Evolutionary conservation across 2,888 invertebrate species (phyloP), one percentile per base, ranked within the genome.

Genomic region (Acrobasis consociella): DNA sequence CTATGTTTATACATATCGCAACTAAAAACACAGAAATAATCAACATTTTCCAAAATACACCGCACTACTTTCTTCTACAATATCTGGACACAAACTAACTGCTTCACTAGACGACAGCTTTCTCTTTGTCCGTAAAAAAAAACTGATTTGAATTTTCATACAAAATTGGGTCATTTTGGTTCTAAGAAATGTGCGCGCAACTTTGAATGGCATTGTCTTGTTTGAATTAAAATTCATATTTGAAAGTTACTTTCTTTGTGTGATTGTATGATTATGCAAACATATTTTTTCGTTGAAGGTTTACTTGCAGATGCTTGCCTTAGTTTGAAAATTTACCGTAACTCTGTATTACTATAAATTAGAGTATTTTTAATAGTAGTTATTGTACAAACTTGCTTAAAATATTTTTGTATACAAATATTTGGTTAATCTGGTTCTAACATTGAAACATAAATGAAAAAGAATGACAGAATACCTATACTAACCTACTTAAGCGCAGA

Each of bases 131-230:
- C 65, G 86, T 87, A 75, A 85, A 91, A n/a, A 88, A 84, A 91
- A 90, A 85, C 83, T 87, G 75, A 90, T 92, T 92, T 92, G 86
- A 91, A 92, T 92, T 86, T 86, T 82, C 72, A 85, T 84, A 82
- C 82, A 86, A 87, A 89, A 88, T 82, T 89, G 86, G 88, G 85
- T 82, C 86, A 87, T 67, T 75, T 31, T 73, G 77, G 78, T 89
- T 89, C 89, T 83, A 72, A 73, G 89, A 89, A 89, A 66, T 71
- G 72, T 66, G 67, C 74, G 80, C 76, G 75, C 76, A 78, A 69
- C 66, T 46, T 77, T 74, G 71, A 67, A 66, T 64, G 63, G 60
- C 59, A 67, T 77, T 76, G 72, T 78, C 46, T 73, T 63, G 67
- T 69, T 67, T 67, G 65, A 49, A 62, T 60, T 64, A 63, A 69